These are phyloP conservation scores for Psephotus haematonotus DNA, from an alignment of 2,113 vertebrate genomes.

Conservation along the genomic window DNA sequence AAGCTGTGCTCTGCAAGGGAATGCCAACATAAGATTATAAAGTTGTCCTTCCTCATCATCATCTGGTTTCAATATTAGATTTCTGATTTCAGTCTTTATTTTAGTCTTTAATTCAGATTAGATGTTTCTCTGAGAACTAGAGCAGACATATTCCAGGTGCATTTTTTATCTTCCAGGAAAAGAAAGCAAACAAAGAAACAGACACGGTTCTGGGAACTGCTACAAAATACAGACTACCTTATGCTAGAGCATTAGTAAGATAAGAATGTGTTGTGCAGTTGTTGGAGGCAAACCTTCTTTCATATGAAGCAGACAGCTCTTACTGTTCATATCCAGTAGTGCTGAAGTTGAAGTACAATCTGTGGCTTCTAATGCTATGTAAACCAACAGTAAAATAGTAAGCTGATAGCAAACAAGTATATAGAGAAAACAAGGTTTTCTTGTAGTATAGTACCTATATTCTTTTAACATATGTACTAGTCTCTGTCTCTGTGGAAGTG, in stretches of 20 bases:
- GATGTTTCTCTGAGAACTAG: neutral
- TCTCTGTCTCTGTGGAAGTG: neutral
- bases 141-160: neutral
- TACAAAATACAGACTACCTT: neutral
- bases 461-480: neutral
- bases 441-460: neutral
- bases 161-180: neutral
- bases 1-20: neutral
- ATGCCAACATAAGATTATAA: neutral
- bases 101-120: neutral
- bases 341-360: neutral
- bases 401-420: neutral
- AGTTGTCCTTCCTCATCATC: neutral
- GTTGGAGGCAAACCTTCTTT: neutral
- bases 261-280: rapidly evolving
- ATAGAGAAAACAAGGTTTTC: neutral
- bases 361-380: neutral
- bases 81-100: neutral
- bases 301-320: neutral
- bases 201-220: neutral
- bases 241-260: neutral
- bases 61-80: neutral
- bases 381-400: neutral
- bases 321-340: neutral
- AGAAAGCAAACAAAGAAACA: neutral